Evolutionary conservation across 2,113 vertebrate species (phyloP).

Genomic region (Scytalopus superciliaris): DNA sequence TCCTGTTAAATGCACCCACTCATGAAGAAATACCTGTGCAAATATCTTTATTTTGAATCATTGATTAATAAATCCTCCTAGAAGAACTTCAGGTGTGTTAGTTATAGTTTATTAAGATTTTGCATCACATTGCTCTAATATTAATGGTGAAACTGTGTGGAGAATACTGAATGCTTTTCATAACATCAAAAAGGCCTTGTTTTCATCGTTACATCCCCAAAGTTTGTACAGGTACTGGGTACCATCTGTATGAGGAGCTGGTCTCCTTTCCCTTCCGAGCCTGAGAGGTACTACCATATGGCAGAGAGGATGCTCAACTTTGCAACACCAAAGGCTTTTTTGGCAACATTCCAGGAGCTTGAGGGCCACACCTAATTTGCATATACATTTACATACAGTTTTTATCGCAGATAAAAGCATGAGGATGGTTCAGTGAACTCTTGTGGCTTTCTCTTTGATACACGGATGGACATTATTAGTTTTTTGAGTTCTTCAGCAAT

Average conservation of each 20-base stretch:
- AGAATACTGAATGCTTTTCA: not conserved
- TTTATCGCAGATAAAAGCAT: conserved; percentile 35
- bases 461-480: not conserved
- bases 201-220: not conserved
- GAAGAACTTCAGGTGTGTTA: not conserved
- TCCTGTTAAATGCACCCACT: not conserved
- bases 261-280: not conserved
- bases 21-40: not conserved
- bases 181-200: rapidly evolving
- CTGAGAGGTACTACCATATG: conserved; percentile 53
- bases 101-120: not conserved
- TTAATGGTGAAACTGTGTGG: not conserved
- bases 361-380: conserved; percentile 56
- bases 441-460: not conserved
- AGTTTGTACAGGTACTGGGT: conserved; percentile 24
- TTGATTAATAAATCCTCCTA: not conserved
- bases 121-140: too few species aligned
- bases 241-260: conserved; percentile 32
- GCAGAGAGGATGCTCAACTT: conserved; percentile 46
- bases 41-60: not conserved
- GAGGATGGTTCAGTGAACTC: not conserved
- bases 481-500: not conserved
- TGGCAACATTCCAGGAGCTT: conserved; percentile 43
- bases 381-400: conserved; percentile 51
- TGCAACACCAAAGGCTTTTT: conserved; percentile 29